Evolutionary conservation across 2,888 invertebrate species (phyloP).

Genomic region (Drosophila pegasa): DNA sequence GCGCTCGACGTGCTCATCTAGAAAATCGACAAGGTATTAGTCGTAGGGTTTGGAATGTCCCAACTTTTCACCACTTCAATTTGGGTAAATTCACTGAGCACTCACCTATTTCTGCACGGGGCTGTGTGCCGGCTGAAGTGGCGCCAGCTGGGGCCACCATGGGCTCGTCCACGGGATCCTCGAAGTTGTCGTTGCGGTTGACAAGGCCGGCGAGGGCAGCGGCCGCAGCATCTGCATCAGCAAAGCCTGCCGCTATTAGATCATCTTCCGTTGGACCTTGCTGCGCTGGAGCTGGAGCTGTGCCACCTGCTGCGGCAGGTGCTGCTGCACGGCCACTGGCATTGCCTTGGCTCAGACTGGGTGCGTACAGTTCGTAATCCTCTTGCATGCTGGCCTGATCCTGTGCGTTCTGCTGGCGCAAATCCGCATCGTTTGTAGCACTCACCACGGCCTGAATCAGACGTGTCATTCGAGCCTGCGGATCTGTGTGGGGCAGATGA

Average conservation of each 20-base stretch:
- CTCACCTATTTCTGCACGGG: conserved; percentile 56
- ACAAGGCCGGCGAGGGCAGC: conserved; percentile 39
- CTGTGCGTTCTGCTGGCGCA: neutral
- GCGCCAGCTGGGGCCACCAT: conserved; percentile 44
- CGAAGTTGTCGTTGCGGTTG: conserved; percentile 57
- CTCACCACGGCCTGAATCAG: neutral
- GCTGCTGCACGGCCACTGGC: neutral
- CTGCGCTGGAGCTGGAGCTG: neutral
- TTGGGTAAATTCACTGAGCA: neutral
- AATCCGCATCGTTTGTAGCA: neutral
- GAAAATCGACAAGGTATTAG: conserved; percentile 42
- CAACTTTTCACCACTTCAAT: neutral
- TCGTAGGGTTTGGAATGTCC: neutral
- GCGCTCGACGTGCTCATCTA: conserved; percentile 57
- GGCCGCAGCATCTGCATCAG: conserved; percentile 43
- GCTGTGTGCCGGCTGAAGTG: conserved; percentile 1
- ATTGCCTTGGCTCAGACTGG: neutral
- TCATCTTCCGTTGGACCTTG: neutral
- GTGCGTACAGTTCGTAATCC: neutral
- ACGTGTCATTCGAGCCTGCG: neutral
- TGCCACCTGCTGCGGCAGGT: neutral
- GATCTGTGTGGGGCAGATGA: neutral
- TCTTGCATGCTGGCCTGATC: neutral
- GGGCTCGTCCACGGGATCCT: conserved; percentile 81
- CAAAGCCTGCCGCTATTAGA: conserved; percentile 8